These are phyloP conservation scores for Leucozona laternaria DNA, from an alignment of 2,888 invertebrate species.

Conservation along the genomic window DNA sequence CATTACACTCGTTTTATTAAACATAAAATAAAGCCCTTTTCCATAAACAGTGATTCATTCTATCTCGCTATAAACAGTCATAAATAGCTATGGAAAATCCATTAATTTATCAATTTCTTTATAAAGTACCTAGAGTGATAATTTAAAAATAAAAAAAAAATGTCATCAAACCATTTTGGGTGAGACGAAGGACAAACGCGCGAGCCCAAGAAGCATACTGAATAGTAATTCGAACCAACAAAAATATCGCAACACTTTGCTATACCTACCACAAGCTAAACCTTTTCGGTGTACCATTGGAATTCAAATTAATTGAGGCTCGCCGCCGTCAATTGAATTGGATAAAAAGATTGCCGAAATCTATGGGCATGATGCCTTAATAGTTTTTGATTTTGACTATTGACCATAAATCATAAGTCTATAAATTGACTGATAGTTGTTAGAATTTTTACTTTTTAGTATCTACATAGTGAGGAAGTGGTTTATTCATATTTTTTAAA, in stretches of 20 bases:
- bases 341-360: not conserved
- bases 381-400: not conserved
- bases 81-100: not conserved
- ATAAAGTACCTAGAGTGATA: not conserved
- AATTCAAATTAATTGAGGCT: conserved; percentile 32
- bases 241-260: conserved; percentile 27
- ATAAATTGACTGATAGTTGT: not conserved
- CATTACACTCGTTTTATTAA: not conserved
- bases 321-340: not conserved
- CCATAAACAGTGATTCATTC: not conserved
- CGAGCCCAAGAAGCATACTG: conserved; percentile 35
- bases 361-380: not conserved
- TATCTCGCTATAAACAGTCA: not conserved
- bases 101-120: not conserved
- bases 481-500: too few relatives aligned
- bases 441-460: not conserved
- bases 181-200: conserved; percentile 63
- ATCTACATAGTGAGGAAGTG: not conserved
- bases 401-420: not conserved
- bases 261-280: conserved; percentile 18
- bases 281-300: conserved; percentile 10
- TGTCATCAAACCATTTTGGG: conserved; percentile 52
- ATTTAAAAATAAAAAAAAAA: conserved; percentile 23
- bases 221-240: conserved; percentile 52
- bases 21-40: not conserved